Conservation (phyloP, 2,888 invertebrate genomes). For the Cheilosia scutellata region DNA sequence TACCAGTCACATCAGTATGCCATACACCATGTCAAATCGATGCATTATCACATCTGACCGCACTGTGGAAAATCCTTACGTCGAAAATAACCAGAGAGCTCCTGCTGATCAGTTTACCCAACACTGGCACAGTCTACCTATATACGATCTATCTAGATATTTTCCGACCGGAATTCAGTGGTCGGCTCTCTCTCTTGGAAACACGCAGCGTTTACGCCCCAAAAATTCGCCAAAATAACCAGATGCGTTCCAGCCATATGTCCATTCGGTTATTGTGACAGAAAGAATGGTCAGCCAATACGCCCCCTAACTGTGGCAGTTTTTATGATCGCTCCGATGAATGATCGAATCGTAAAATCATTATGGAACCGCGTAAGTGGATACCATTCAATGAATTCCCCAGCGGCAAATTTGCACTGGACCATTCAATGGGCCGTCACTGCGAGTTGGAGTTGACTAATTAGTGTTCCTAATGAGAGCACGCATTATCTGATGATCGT, state of each 20-base stretch:
- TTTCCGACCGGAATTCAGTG: not conserved
- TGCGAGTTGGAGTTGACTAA: conserved; percentile 43
- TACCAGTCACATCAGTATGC: not conserved
- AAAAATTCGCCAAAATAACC: conserved; percentile 67
- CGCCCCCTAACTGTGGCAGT: conserved; percentile 49
- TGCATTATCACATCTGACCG: conserved; percentile 66
- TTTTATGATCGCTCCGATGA: conserved; percentile 47
- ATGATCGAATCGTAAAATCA: conserved; percentile 64
- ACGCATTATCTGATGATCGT: conserved; percentile 16
- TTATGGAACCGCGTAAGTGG: conserved; percentile 45
- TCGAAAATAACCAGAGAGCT: conserved; percentile 5
- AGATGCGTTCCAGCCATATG: conserved; percentile 64
- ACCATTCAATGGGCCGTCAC: conserved; percentile 29
- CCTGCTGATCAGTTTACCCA: conserved; percentile 70
- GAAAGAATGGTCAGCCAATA: conserved; percentile 54
- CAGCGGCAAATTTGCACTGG: conserved; percentile 68
- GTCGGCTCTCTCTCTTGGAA: conserved; percentile 8
- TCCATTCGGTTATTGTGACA: conserved; percentile 57
- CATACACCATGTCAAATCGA: conserved; percentile 37
- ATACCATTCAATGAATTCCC: conserved; percentile 41
- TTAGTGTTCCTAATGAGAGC: conserved; percentile 60
- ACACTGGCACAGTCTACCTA: conserved; percentile 51
- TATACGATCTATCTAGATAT: not conserved
- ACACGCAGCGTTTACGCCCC: conserved; percentile 62
- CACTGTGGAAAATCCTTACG: conserved; percentile 68